Base-by-base conservation (phyloP, 2,113 vertebrate genomes). In the Catharus fuscescens region DNA sequence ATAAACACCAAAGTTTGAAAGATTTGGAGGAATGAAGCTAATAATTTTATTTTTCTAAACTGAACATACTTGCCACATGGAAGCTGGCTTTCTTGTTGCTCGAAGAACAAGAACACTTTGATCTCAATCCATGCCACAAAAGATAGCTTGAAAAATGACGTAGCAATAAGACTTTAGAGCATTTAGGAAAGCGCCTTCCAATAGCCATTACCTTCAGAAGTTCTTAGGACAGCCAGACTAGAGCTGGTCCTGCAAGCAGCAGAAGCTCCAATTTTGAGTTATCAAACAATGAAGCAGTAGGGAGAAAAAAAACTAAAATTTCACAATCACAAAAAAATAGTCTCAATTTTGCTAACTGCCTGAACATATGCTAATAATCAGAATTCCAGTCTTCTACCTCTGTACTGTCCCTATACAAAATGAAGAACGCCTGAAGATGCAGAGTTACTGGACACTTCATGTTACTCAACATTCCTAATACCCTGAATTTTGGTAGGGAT, bases 131-230 rank as follows among this genome's bases (percentile, higher is more conserved):
- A 85, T 29, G 14, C 25, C 45, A 89, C 23, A 48, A 86, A 61
- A 82, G 34, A 57, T 7, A 87, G 57, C 11, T 34, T 76, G 59
- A 73, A 56, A 90, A 94, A 77, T 54, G 32, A 73, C 50, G 66
- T 9, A 87, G 57, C 65, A 85, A 76, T 17, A 65, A 84, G 64
- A 47, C 76, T 59, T 86, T 3, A 83, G 18, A 86, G 64, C 24
- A 50, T 80, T 83, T 73, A 83, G 52, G 32, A 83, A 90, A 83
- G 59, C 56, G 90, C 34, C 38, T 80, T 38, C 32, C 61, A 88
- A 80, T 18, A 93, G 62, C 47, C 86, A 90, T 73, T 66, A 34
- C 67, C 82, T 80, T 92, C 47, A 83, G 50, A 88, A 94, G 69
- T 45, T 85, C 60, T 34, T 70, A 78, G 24, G 34, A 90, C 32